phyloP scores from a whole-genome alignment of 2,797 vertebrate species.

The Hirundo rustica region DNA sequence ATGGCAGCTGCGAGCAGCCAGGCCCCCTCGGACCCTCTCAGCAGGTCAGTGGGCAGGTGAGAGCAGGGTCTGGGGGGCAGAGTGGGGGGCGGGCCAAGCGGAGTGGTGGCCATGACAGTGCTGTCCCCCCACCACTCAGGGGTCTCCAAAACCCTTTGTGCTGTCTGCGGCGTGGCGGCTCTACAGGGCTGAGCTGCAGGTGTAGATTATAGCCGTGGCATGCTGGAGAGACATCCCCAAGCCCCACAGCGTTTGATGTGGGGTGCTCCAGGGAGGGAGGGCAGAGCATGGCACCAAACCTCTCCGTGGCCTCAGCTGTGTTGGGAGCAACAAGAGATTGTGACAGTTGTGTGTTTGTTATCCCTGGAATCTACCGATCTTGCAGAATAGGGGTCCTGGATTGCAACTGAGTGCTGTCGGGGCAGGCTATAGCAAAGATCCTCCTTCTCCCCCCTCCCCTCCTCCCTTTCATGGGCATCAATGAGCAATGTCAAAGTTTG shows the following conservation, averaged over 20 bases:
- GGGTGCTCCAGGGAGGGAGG: background rate
- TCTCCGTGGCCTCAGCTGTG: background rate
- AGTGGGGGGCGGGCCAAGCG: background rate
- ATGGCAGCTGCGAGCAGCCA: conserved; percentile 46
- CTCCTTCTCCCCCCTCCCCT: background rate
- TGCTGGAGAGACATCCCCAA: background rate
- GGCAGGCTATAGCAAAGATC: background rate
- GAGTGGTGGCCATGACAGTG: background rate
- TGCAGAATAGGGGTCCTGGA: background rate
- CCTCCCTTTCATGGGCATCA: background rate
- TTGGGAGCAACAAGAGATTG: background rate
- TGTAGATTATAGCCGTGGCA: conserved; percentile 14
- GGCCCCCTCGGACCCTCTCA: conserved; percentile 50
- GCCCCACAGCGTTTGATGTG: background rate
- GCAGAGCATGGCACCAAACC: background rate
- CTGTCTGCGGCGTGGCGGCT: conserved; percentile 39
- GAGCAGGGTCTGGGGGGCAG: background rate
- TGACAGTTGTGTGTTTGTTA: background rate
- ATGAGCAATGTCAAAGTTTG: background rate
- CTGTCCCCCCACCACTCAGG: background rate
- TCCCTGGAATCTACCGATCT: background rate
- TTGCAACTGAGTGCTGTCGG: background rate
- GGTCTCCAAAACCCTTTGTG: conserved; percentile 73
- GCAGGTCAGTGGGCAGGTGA: conserved; percentile 72
- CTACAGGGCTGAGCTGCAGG: conserved; percentile 53